Evolutionary conservation across 1,140 invertebrate species (phyloP).

Genomic region (Ganaspis sp.): DNA sequence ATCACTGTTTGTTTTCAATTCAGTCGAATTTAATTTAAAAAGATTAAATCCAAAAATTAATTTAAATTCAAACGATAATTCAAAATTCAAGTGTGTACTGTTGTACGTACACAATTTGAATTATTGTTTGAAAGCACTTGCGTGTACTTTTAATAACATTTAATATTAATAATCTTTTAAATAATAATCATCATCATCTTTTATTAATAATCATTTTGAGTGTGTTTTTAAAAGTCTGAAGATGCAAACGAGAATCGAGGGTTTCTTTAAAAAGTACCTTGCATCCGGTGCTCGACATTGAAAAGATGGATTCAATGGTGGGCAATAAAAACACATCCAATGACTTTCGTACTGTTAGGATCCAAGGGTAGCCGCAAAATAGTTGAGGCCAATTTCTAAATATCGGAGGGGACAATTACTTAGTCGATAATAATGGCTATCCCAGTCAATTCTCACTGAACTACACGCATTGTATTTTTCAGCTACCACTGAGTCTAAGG

Average conservation of each 20-base stretch:
- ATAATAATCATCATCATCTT: background rate
- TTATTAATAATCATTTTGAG: background rate
- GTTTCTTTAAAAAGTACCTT: constrained; percentile 44
- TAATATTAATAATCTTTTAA: no score
- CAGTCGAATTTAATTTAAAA: no score
- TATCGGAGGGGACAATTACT: constrained; percentile 72
- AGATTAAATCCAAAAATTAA: no score
- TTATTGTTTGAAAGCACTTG: no score
- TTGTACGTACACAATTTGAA: no score
- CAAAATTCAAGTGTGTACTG: no score
- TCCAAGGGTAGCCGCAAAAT: constrained; percentile 65
- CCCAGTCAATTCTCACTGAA: constrained; percentile 59
- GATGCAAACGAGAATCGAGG: background rate
- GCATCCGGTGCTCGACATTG: constrained; percentile 52
- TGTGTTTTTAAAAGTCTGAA: background rate
- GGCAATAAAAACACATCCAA: constrained; percentile 70
- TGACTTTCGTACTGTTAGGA: constrained; percentile 63
- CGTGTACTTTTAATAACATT: no score
- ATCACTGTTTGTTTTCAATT: no score
- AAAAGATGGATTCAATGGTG: constrained; percentile 40
- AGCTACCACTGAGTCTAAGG: constrained; percentile 41
- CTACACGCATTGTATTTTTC: constrained; percentile 54
- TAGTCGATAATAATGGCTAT: constrained; percentile 67
- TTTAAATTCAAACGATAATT: no score
- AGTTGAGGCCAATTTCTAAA: constrained; percentile 61